Evolutionary conservation across 2,888 invertebrate species (phyloP), one percentile per base, ranked within the genome.

Genomic region (Pseudanteris insignis): DNA sequence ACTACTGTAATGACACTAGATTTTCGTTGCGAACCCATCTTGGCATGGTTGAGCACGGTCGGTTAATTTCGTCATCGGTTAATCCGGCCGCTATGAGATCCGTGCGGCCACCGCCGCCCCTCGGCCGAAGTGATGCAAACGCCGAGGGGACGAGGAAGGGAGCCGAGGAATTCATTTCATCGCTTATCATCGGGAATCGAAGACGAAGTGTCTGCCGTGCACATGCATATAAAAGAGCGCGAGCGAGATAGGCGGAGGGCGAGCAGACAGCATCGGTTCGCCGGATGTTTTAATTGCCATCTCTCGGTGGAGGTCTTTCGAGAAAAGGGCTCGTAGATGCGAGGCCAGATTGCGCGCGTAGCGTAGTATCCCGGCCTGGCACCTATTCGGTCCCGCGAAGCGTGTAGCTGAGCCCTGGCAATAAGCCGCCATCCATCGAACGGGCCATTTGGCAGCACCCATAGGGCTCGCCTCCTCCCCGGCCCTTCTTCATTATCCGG

Each of bases 351-450:
- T 57, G 43, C 40, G 18, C 24, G 55, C 21, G 46, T 34, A 54
- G 64, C 59, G 64, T 62, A 64, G 63, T 72, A 71, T 72, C 70
- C 71, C 10, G 44, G 10, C 46, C 65, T 68, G 60, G 68, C 65
- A 69, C 72, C 73, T 67, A 57, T 54, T 25, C 36, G 40, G 54
- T 53, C 55, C 51, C 54, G 66, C 67, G 55, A 63, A 57, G 44
- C 74, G 70, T 72, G 74, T 76, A 70, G 67, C 67, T 64, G 63
- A 37, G 70, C 71, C 73, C 72, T 71, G 73, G 75, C 74, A 76
- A 73, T 74, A 76, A 76, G 75, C 71, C 74, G 74, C 75, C 76
- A 76, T 76, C 75, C 74, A 76, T 75, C 72, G 69, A 76, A 71
- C 74, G 54, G 47, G 51, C 40, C 50, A 58, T 51, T 37, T 59